Conservation (phyloP, 2,113 vertebrate genomes). For the Chloebia gouldiae region DNA sequence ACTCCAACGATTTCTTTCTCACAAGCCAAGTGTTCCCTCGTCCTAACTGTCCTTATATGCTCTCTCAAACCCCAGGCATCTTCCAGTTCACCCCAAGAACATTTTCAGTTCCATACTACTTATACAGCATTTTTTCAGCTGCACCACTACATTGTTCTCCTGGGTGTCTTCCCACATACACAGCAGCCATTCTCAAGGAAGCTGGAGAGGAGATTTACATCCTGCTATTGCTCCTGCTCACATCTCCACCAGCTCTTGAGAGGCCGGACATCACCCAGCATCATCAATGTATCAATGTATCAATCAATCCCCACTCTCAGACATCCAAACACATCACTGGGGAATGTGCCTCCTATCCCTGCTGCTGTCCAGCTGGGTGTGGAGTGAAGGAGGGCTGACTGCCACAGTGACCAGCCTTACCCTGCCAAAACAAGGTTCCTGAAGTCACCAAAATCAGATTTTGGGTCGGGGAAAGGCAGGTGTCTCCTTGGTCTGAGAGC, state of each 20-base stretch:
- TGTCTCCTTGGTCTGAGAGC: neutral
- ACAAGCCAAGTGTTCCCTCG: neutral
- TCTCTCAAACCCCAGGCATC: neutral
- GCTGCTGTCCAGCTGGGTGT: neutral
- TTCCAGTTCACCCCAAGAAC: neutral
- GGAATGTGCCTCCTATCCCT: neutral
- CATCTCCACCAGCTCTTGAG: neutral
- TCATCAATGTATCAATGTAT: too few species aligned
- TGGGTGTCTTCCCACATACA: neutral
- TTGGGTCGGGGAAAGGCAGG: neutral
- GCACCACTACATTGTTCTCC: neutral
- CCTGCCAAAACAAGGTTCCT: neutral
- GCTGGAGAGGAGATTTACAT: neutral
- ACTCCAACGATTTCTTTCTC: neutral
- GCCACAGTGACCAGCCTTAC: neutral
- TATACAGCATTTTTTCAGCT: neutral
- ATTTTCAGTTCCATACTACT: neutral
- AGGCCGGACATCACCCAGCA: neutral
- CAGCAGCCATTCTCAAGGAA: neutral
- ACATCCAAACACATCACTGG: neutral
- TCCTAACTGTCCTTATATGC: rapidly evolving
- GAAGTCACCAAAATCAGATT: neutral
- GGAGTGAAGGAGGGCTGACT: neutral
- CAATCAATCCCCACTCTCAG: neutral
- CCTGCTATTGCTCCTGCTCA: neutral